phyloP scores from a whole-genome alignment of 2,113 vertebrate genomes.

The Bos taurus region DNA sequence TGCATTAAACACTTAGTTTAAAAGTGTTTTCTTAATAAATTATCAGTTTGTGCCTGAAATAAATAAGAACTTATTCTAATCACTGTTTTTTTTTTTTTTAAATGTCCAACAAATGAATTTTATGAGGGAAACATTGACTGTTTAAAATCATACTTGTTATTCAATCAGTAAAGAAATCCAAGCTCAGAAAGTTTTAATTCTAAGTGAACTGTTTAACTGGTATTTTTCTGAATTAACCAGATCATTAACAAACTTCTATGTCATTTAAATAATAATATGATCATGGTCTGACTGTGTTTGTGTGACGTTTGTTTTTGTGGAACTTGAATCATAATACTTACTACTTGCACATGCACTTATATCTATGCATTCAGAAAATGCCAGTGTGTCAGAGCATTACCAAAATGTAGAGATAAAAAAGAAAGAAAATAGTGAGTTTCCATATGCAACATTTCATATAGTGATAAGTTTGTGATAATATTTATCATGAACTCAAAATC shows the following conservation, averaged over 20 bases:
- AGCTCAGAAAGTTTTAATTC: neutral
- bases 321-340: neutral
- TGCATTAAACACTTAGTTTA: conserved; percentile 40
- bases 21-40: conserved; percentile 56
- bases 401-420: neutral
- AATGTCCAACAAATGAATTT: conserved; percentile 25
- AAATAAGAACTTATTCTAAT: conserved; percentile 44
- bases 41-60: conserved; percentile 59
- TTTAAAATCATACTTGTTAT: conserved; percentile 11
- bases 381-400: neutral
- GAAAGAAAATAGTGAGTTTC: neutral
- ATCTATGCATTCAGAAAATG: neutral
- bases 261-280: neutral
- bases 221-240: conserved; percentile 11
- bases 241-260: neutral
- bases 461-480: neutral
- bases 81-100: neutral
- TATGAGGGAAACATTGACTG: neutral
- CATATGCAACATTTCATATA: neutral
- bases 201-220: neutral
- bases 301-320: neutral
- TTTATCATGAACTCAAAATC: neutral
- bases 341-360: neutral
- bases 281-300: neutral
- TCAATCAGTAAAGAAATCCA: neutral